These are phyloP conservation scores for Ceyx margarethae DNA, from an alignment of 2,113 vertebrate species.

Conservation along the genomic window DNA sequence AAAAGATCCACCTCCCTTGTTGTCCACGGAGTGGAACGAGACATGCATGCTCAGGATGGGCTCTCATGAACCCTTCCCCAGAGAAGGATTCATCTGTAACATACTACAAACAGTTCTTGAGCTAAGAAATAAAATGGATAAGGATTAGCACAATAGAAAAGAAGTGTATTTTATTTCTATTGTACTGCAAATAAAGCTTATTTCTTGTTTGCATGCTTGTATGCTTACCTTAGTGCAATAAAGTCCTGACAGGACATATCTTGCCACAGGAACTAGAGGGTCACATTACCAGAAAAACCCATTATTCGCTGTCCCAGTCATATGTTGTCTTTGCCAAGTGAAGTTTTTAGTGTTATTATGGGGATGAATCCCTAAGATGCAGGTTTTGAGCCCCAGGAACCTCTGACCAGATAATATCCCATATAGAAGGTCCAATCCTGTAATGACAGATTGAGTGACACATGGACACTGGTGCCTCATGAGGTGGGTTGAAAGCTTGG, in stretches of 20 bases:
- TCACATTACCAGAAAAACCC: background rate
- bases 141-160: slow-evolving; percentile 8
- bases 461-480: background rate
- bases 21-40: no score
- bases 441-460: background rate
- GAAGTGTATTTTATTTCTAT: background rate
- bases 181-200: background rate
- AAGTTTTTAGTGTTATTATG: fast-evolving
- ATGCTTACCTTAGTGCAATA: background rate
- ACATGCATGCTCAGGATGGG: background rate
- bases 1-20: no score
- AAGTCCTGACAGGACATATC: background rate
- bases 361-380: background rate
- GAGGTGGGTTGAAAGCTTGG: background rate
- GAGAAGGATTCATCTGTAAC: background rate
- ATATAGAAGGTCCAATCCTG: background rate
- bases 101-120: background rate
- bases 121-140: slow-evolving; percentile 23
- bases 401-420: background rate
- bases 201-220: background rate
- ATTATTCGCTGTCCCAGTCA: background rate
- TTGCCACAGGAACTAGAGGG: background rate
- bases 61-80: slow-evolving; percentile 3
- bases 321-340: background rate
- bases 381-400: background rate